These are phyloP conservation scores for Onychomys torridus DNA, from an alignment of 2,797 vertebrate genomes.

Conservation along the genomic window DNA sequence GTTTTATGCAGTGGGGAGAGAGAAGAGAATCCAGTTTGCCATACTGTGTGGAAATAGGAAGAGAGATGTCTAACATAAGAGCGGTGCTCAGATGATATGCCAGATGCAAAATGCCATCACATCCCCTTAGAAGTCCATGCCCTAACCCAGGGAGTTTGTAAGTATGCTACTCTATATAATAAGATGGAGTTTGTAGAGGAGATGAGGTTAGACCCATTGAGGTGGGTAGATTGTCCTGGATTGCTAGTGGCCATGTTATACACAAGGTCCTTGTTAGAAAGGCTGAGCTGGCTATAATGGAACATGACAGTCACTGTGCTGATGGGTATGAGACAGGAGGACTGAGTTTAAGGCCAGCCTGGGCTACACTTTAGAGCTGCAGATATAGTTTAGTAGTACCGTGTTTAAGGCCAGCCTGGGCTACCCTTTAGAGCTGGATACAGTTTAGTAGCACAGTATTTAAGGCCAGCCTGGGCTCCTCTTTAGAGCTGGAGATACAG, in stretches of 20 bases:
- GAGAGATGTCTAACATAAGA: neutral
- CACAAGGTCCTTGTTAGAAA: neutral
- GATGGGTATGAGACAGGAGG: neutral
- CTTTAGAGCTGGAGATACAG: too few relatives aligned
- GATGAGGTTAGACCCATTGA: neutral
- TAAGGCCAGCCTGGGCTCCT: neutral
- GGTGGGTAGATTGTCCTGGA: neutral
- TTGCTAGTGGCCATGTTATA: neutral
- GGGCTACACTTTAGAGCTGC: too few relatives aligned
- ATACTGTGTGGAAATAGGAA: neutral
- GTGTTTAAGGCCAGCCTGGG: too few relatives aligned
- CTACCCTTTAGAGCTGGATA: neutral
- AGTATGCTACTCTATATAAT: neutral
- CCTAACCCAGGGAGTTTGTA: neutral
- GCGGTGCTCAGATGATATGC: neutral
- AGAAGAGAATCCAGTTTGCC: neutral
- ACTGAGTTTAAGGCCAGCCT: neutral
- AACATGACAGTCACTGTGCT: neutral
- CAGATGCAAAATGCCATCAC: neutral
- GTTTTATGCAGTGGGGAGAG: neutral
- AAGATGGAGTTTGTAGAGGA: neutral
- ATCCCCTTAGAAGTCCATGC: neutral
- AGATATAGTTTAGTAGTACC: too few relatives aligned
- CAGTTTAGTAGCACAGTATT: neutral
- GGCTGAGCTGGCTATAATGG: too few relatives aligned